A percentile compares a stretch with the other conserved stretches of the same genome.
Evolutionary conservation across 2,888 invertebrate species (phyloP).

Genomic region (Conus canariensis): DNA sequence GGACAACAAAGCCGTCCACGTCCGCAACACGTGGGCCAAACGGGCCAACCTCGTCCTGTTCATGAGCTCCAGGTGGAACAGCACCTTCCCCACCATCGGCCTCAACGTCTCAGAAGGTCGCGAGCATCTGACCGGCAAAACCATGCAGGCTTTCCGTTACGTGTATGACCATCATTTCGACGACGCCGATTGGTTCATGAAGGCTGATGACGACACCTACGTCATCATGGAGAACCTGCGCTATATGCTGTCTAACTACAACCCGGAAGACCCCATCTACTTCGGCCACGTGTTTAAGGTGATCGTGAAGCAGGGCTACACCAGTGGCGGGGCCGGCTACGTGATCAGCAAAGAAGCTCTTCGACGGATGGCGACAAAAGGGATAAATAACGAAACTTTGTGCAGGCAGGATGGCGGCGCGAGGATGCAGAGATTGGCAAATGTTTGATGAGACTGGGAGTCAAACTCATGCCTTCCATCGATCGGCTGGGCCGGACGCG

Average conservation of each 20-base stretch:
- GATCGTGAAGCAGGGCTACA: slow-evolving; percentile 76
- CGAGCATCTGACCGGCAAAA: slow-evolving; percentile 96
- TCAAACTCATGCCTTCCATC: slow-evolving; percentile 68
- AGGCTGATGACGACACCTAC: slow-evolving; percentile 99
- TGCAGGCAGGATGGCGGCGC: slow-evolving; percentile 70
- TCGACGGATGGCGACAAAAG: slow-evolving; percentile 84
- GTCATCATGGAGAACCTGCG: slow-evolving; percentile 94
- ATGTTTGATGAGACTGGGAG: slow-evolving; percentile 73
- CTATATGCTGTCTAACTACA: slow-evolving; percentile 84
- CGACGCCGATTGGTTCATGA: slow-evolving; percentile 97
- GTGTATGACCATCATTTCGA: slow-evolving; percentile 88
- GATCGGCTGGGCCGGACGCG: slow-evolving; percentile 70
- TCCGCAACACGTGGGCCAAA: slow-evolving; percentile 79
- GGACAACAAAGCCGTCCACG: slow-evolving; percentile 91
- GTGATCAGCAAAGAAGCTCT: slow-evolving; percentile 91
- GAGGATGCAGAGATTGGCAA: slow-evolving; percentile 73
- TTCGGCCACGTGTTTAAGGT: slow-evolving; percentile 81
- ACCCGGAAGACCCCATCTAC: slow-evolving; percentile 85
- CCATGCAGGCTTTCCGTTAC: slow-evolving; percentile 84
- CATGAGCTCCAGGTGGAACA: slow-evolving; percentile 82
- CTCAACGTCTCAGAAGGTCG: slow-evolving; percentile 92
- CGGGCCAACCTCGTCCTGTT: slow-evolving; percentile 74
- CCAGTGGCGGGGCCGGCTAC: slow-evolving; percentile 86
- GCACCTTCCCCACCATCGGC: slow-evolving; percentile 84
- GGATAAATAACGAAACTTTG: slow-evolving; percentile 67